A percentile compares a stretch with the other conserved stretches of the same genome.
Conservation (phyloP, 2,113 vertebrate genomes). For the Boulengeromyrus knoepffleri region DNA sequence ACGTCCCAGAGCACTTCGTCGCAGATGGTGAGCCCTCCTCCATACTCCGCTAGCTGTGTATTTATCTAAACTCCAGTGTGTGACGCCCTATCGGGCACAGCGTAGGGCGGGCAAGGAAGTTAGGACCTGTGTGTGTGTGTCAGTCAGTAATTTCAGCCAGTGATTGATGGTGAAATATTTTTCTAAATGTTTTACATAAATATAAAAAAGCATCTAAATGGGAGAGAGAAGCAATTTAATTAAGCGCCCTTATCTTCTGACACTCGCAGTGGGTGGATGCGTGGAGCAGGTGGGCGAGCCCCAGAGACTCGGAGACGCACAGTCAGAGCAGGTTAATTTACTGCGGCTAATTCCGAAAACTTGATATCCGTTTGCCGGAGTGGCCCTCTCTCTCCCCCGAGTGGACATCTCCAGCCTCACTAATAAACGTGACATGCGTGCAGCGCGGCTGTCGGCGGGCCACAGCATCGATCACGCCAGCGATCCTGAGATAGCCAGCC, state of each 20-base stretch:
- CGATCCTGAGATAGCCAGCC: not conserved
- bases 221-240: constrained; percentile 34
- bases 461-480: not conserved
- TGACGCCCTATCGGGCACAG: not conserved
- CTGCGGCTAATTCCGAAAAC: constrained; percentile 9
- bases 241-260: constrained; percentile 36
- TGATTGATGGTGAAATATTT: not conserved
- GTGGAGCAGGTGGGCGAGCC: constrained; percentile 36
- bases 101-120: not conserved
- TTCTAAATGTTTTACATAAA: not conserved
- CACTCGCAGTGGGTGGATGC: constrained; percentile 31
- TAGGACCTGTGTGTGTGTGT: not conserved
- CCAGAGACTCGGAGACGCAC: not conserved
- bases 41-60: not conserved
- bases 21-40: constrained; percentile 80
- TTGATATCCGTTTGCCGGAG: not conserved
- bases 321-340: not conserved
- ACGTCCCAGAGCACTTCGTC: constrained; percentile 96
- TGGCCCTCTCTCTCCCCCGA: constrained; percentile 3
- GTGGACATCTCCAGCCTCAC: not conserved
- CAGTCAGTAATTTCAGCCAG: not conserved
- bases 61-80: not conserved
- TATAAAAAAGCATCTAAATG: not conserved
- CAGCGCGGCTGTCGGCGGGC: not conserved
- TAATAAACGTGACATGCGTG: not conserved